Percentiles rank a stretch among this genome's conserved stretches.
Evolutionary conservation across 2,888 invertebrate species (phyloP).

Genomic region (Trichopria drosophilae): DNA sequence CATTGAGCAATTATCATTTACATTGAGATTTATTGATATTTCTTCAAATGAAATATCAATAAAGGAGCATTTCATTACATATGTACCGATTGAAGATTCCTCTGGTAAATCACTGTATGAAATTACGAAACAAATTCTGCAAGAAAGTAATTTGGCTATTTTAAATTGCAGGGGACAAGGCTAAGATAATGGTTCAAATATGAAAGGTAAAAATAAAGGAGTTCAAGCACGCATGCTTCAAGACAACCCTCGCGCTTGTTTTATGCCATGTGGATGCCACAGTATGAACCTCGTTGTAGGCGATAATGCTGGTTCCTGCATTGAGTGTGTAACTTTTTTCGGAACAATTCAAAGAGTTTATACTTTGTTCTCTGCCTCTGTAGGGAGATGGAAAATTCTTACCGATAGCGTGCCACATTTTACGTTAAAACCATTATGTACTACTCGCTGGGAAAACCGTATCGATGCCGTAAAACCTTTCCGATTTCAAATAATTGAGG

Average conservation of each 20-base stretch:
- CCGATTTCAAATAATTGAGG: constrained; percentile 42
- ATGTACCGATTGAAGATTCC: constrained; percentile 14
- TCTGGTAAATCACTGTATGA: constrained; percentile 32
- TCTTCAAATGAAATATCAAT: background rate
- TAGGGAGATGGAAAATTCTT: constrained; percentile 41
- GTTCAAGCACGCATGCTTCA: background rate
- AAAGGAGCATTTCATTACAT: constrained; percentile 23
- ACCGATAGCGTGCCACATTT: constrained; percentile 39
- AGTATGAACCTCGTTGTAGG: constrained; percentile 21
- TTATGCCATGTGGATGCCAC: background rate
- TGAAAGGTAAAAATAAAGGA: background rate
- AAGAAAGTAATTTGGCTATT: background rate
- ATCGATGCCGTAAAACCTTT: constrained; percentile 39
- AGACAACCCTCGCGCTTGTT: background rate
- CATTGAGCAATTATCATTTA: constrained; percentile 2
- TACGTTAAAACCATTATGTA: constrained; percentile 42
- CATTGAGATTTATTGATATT: background rate
- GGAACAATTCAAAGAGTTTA: constrained; percentile 43
- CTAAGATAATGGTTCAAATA: constrained; percentile 5
- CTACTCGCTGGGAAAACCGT: constrained; percentile 42
- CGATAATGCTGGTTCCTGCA: constrained; percentile 35
- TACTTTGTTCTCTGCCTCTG: constrained; percentile 37
- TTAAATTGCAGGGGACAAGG: background rate
- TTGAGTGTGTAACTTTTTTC: constrained; percentile 47
- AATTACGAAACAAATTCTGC: no score